Conservation (phyloP, 2,888 invertebrate genomes). For the Tetranychus piercei region DNA sequence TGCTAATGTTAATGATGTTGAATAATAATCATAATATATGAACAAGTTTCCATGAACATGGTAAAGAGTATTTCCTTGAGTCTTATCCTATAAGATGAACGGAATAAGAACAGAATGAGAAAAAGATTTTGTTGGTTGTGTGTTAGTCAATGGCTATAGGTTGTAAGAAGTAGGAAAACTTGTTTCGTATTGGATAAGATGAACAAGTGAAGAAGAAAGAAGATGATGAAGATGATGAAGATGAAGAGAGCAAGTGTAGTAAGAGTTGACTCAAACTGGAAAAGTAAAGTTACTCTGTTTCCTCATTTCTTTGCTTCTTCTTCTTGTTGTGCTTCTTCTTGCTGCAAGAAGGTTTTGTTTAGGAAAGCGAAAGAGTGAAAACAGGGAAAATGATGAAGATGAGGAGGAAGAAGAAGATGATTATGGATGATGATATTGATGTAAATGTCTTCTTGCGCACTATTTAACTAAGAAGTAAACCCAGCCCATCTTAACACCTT, state of each 20-base stretch:
- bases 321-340: not conserved
- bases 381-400: not conserved
- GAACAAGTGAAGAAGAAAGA: not conserved
- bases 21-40: no score
- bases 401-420: not conserved
- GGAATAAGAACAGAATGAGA: not conserved
- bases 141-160: not conserved
- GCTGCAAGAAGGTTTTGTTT: not conserved
- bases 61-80: no score
- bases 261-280: not conserved
- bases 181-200: not conserved
- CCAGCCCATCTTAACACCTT: not conserved
- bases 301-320: not conserved
- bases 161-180: not conserved
- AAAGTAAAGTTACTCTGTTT: not conserved
- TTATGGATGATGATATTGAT: not conserved
- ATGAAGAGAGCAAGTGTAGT: not conserved
- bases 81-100: not conserved
- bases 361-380: not conserved
- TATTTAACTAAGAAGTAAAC: not conserved
- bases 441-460: not conserved
- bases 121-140: not conserved
- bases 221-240: constrained; percentile 5
- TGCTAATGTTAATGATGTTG: no score
- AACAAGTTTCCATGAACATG: no score